These are phyloP conservation scores for Heliothis subflexa DNA, from an alignment of 1,140 invertebrate genomes.

Conservation along the genomic window DNA sequence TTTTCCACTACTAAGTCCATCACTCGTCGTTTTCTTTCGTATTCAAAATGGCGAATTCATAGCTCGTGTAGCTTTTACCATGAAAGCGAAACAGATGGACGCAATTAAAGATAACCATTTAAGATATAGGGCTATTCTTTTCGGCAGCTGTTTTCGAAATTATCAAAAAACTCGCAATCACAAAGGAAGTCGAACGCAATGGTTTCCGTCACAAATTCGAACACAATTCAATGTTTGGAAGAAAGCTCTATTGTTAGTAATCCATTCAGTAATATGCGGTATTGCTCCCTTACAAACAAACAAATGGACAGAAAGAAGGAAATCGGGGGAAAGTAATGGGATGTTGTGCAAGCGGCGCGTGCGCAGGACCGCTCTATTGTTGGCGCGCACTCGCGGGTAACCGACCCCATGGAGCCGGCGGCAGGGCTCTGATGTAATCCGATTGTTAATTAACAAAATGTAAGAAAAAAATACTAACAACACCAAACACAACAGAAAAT, in stretches of 20 bases:
- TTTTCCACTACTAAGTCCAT: no score
- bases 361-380: conserved; percentile 41
- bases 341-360: conserved; percentile 39
- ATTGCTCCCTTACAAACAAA: conserved; percentile 21
- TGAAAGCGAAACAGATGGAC: background rate
- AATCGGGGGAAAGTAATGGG: conserved; percentile 36
- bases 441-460: no score
- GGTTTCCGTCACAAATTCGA: conserved; percentile 30
- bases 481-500: no score
- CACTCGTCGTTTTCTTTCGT: no score
- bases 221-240: conserved; percentile 24
- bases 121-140: background rate
- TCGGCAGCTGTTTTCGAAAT: background rate
- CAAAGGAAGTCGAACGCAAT: conserved; percentile 7
- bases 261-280: background rate
- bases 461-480: no score
- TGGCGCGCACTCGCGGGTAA: conserved; percentile 10
- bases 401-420: background rate
- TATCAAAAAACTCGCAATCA: background rate
- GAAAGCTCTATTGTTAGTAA: conserved; percentile 25
- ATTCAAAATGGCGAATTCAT: no score
- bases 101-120: background rate
- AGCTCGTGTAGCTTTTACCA: background rate
- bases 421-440: background rate
- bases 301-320: conserved; percentile 35